These are phyloP conservation scores for Sinocyclocheilus grahami DNA, from an alignment of 2,113 vertebrate species.

Conservation along the genomic window DNA sequence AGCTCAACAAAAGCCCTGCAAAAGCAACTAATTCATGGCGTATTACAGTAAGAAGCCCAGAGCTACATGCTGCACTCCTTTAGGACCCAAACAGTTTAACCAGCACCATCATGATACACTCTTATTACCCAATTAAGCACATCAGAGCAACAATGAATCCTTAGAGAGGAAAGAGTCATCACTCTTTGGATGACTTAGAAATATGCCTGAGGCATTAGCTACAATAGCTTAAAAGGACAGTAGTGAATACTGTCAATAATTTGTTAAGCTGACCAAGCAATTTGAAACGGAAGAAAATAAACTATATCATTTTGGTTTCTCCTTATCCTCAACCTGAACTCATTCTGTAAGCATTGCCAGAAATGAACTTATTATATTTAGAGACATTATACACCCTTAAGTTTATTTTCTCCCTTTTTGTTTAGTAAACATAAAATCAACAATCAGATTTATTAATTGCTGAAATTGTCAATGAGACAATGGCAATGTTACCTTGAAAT, in stretches of 20 bases:
- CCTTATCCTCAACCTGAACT: background rate
- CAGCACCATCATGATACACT: conserved; percentile 32
- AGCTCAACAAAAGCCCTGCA: conserved; percentile 6
- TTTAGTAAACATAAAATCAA: background rate
- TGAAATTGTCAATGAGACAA: background rate
- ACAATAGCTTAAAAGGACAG: conserved; percentile 3
- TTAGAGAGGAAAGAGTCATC: conserved; percentile 32
- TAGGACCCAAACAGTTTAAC: conserved; percentile 29
- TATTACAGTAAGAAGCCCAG: conserved; percentile 14
- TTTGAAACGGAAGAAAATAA: background rate
- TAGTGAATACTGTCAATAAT: background rate
- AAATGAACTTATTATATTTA: background rate
- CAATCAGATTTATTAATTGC: background rate
- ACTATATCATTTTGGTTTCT: background rate
- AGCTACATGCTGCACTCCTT: conserved; percentile 18
- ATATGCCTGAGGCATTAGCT: conserved; percentile 26
- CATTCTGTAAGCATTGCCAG: background rate
- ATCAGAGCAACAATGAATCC: conserved; percentile 39
- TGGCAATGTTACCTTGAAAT: background rate
- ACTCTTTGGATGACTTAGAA: conserved; percentile 28
- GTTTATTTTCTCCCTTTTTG: background rate
- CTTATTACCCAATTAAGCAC: conserved; percentile 43
- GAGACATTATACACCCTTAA: background rate
- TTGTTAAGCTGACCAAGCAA: conserved; percentile 11
- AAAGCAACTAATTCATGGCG: conserved; percentile 4